Conservation (phyloP, 2,797 vertebrate species). For the Hemibagrus guttatus region DNA sequence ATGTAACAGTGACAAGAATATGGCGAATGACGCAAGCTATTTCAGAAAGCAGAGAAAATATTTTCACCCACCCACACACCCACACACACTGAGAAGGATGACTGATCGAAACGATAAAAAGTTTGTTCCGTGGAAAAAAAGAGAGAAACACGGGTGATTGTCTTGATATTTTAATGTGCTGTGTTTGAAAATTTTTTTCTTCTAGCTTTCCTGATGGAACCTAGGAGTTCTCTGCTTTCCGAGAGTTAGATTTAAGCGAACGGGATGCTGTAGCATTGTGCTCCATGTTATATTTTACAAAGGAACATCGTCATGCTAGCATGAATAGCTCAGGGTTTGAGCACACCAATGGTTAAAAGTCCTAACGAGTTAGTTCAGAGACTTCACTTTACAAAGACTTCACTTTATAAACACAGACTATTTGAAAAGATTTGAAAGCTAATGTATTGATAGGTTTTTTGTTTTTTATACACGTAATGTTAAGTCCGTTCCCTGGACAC, state of each 20-base stretch:
- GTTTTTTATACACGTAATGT: neutral
- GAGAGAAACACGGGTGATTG: neutral
- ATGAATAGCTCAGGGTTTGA: no score
- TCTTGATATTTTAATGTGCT: neutral
- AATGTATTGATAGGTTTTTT: neutral
- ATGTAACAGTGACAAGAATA: neutral
- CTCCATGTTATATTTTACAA: neutral
- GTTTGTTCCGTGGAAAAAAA: conserved; percentile 1
- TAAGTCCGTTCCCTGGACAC: neutral
- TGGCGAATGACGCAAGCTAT: neutral
- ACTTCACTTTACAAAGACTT: no score
- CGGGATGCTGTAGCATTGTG: neutral
- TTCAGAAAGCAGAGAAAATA: conserved; percentile 31
- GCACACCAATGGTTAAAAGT: neutral
- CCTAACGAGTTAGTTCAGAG: no score
- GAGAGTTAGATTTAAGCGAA: neutral
- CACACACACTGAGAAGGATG: conserved; percentile 1
- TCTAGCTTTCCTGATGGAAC: neutral
- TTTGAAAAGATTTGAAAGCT: neutral
- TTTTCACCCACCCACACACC: conserved; percentile 34
- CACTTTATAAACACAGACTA: neutral
- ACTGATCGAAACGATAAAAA: conserved; percentile 27
- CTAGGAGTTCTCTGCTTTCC: neutral
- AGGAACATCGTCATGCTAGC: neutral
- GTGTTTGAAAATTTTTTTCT: neutral